Conservation (phyloP, 2,797 vertebrate genomes). For the Anguilla pacifica region DNA sequence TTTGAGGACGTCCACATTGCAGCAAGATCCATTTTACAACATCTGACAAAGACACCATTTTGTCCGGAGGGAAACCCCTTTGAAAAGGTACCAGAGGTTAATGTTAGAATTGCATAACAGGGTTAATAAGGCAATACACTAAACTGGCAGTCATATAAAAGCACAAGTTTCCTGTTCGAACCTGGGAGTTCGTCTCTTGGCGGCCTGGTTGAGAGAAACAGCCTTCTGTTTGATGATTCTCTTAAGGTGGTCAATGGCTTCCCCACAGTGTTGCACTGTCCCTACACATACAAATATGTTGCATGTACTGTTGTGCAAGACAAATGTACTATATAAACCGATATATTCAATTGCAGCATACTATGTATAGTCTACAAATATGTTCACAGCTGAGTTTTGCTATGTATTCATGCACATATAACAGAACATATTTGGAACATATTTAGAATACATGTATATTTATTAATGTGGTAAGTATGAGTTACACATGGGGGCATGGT, state of each 20-base stretch:
- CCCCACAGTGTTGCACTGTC: constrained; percentile 85
- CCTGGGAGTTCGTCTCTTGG: constrained; percentile 83
- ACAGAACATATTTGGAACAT: neutral
- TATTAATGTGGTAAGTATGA: neutral
- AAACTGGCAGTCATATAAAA: neutral
- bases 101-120: neutral
- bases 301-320: neutral
- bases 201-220: constrained; percentile 72
- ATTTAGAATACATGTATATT: neutral
- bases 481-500: neutral
- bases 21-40: constrained; percentile 87
- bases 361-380: neutral
- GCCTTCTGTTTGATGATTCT: constrained; percentile 90
- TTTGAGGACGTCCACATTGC: constrained; percentile 90
- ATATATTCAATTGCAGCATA: neutral
- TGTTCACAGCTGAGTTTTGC: neutral
- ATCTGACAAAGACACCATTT: constrained; percentile 75
- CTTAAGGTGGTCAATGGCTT: constrained; percentile 85
- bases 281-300: constrained; percentile 65
- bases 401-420: neutral
- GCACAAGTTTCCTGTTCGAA: constrained; percentile 52
- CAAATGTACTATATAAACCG: neutral
- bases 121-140: neutral
- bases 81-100: neutral
- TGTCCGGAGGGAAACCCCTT: constrained; percentile 81